phyloP scores from a whole-genome alignment of 1,140 invertebrate genomes.

The Belonocnema kinseyi region DNA sequence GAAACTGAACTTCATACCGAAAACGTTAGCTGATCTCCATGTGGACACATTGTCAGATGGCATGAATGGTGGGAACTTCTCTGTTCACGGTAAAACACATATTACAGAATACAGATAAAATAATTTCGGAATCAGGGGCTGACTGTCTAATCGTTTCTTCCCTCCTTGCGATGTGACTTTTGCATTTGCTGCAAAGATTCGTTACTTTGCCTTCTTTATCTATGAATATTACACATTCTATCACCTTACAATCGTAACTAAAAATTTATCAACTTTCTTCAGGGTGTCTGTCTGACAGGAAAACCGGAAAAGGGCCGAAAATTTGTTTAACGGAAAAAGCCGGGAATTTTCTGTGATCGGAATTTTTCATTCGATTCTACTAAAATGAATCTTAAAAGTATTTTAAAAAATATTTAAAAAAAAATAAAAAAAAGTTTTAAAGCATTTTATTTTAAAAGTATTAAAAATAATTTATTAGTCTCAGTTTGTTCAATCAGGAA shows the following conservation, averaged over 20 bases:
- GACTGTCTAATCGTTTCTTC: conserved; percentile 64
- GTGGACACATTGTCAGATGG: conserved; percentile 80
- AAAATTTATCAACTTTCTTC: background rate
- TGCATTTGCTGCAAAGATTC: conserved; percentile 44
- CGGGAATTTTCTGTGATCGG: too few species aligned
- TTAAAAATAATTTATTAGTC: too few species aligned
- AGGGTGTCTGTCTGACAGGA: too few species aligned
- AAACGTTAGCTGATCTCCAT: conserved; percentile 91
- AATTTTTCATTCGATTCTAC: too few species aligned
- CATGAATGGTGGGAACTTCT: conserved; percentile 77
- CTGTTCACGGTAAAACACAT: conserved; percentile 69
- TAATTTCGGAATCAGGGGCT: conserved; percentile 57
- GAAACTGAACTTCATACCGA: conserved; percentile 94
- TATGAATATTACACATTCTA: background rate
- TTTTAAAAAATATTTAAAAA: too few species aligned
- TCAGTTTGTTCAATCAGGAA: too few species aligned
- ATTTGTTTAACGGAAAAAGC: too few species aligned
- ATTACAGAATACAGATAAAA: conserved; percentile 58
- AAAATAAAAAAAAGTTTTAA: too few species aligned
- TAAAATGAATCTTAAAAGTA: too few species aligned
- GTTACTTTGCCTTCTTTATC: conserved; percentile 5
- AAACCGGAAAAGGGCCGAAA: too few species aligned
- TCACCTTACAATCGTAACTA: background rate
- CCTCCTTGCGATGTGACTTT: conserved; percentile 54
- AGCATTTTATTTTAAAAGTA: too few species aligned